Percentiles rank a stretch among this genome's conserved stretches.
These are phyloP conservation scores for Oligia fasciuncula DNA, from an alignment of 2,888 invertebrate species.

Conservation along the genomic window DNA sequence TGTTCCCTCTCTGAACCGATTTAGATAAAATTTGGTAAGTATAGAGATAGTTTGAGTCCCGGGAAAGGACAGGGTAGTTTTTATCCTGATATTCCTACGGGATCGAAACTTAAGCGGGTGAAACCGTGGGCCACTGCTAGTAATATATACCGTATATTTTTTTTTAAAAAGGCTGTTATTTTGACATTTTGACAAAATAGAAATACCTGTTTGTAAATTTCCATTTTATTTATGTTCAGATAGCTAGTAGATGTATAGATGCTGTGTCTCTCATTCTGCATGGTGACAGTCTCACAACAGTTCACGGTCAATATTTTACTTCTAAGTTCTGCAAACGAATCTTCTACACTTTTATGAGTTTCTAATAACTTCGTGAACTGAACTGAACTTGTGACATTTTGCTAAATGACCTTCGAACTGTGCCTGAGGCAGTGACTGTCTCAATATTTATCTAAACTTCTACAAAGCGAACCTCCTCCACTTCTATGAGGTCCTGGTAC, in stretches of 20 bases:
- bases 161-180: not conserved
- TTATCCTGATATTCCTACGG: too few relatives aligned
- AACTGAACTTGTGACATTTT: slow-evolving; percentile 8
- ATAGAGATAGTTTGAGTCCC: too few relatives aligned
- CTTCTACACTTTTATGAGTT: not conserved
- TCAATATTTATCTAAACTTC: slow-evolving; percentile 18
- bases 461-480: slow-evolving; percentile 9
- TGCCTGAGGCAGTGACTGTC: not conserved
- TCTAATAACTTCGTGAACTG: not conserved
- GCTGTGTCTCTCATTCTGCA: not conserved
- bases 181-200: too few relatives aligned
- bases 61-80: too few relatives aligned
- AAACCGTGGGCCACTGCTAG: too few relatives aligned
- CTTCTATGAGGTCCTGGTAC: slow-evolving; percentile 17
- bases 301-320: too few relatives aligned
- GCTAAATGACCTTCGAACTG: not conserved
- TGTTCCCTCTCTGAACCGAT: too few relatives aligned
- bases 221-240: not conserved
- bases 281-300: not conserved
- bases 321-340: not conserved
- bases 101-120: too few relatives aligned
- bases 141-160: not conserved
- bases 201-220: too few relatives aligned
- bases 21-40: too few relatives aligned
- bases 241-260: not conserved